Evolutionary conservation across 2,113 vertebrate genomes (phyloP).

Genomic region (Baryphthengus martii): DNA sequence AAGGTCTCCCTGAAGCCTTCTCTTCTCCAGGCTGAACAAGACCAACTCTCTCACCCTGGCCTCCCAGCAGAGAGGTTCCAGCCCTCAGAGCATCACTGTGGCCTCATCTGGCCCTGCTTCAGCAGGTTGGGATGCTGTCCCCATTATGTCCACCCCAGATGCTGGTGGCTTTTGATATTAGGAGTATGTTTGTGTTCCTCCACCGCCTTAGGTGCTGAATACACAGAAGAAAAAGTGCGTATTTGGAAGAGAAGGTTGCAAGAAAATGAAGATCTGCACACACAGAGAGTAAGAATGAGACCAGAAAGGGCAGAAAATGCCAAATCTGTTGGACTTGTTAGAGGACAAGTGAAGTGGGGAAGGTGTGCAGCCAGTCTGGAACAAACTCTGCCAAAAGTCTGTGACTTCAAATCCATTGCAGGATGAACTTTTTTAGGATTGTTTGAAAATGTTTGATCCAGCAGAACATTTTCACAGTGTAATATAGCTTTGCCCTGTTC

Average conservation of each 20-base stretch:
- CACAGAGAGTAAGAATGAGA: background rate
- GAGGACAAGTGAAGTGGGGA: background rate
- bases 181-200: background rate
- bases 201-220: background rate
- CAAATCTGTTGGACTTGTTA: background rate
- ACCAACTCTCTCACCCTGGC: too few species aligned
- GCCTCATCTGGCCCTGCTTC: background rate
- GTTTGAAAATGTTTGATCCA: background rate
- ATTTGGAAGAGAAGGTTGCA: background rate
- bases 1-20: too few species aligned
- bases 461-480: background rate
- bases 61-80: background rate
- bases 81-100: background rate
- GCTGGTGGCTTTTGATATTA: background rate
- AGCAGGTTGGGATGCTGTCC: background rate
- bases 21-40: too few species aligned
- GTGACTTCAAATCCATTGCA: background rate
- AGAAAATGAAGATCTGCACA: background rate
- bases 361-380: background rate
- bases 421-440: accelerated
- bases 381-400: background rate
- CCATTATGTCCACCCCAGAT: too few species aligned
- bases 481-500: background rate
- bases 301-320: background rate
- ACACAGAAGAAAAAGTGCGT: background rate